These are phyloP conservation scores for Leguminivora glycinivorella DNA, from an alignment of 1,140 invertebrate species.

Conservation along the genomic window DNA sequence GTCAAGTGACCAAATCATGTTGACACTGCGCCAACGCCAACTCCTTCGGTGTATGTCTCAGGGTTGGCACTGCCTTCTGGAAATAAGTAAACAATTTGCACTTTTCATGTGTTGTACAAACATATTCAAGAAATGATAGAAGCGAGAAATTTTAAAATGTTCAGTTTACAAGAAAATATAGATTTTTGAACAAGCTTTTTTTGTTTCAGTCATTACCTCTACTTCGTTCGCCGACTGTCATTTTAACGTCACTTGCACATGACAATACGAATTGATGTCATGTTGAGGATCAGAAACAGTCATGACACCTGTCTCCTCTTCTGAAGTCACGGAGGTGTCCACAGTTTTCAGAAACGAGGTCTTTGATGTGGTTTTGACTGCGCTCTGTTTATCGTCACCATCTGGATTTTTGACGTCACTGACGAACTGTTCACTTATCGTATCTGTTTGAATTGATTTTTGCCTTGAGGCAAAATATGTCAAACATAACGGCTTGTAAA, in stretches of 20 bases:
- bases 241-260: not conserved
- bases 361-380: slow-evolving; percentile 13
- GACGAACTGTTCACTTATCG: not conserved
- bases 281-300: not conserved
- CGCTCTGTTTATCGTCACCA: slow-evolving; percentile 4
- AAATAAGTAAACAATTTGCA: too few relatives aligned
- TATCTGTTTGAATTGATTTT: not conserved
- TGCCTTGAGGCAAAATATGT: not conserved
- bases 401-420: slow-evolving; percentile 16
- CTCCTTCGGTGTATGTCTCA: too few relatives aligned
- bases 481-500: not conserved
- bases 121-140: too few relatives aligned
- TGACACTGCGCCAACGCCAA: too few relatives aligned
- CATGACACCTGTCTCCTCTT: not conserved
- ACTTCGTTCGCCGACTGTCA: not conserved
- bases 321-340: slow-evolving; percentile 1
- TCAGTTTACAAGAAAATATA: not conserved
- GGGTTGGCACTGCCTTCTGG: too few relatives aligned
- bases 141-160: too few relatives aligned
- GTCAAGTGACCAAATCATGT: too few relatives aligned
- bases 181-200: too few relatives aligned
- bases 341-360: not conserved
- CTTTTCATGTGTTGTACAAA: too few relatives aligned
- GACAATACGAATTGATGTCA: slow-evolving; percentile 12
- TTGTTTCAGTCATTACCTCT: not conserved